phyloP scores from a whole-genome alignment of 2,113 vertebrate genomes.

The Rhea pennata region DNA sequence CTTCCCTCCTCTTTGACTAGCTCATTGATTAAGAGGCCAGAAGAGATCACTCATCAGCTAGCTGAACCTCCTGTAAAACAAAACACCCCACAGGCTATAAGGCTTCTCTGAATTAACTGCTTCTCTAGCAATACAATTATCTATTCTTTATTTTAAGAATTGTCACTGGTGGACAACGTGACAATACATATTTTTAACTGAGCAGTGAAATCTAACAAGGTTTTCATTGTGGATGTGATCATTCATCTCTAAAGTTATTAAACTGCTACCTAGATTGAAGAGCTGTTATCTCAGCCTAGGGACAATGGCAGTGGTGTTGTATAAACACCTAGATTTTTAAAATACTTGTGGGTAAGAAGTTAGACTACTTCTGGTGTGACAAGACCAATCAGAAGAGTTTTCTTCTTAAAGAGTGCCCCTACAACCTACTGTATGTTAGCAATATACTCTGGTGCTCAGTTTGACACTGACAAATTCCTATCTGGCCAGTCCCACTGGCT shows the following conservation, averaged over 20 bases:
- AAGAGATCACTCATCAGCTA: neutral
- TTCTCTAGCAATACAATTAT: neutral
- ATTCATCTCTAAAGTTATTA: constrained; percentile 18
- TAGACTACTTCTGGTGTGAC: neutral
- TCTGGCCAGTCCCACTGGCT: neutral
- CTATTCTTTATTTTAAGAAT: neutral
- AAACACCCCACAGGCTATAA: neutral
- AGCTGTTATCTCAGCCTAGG: neutral
- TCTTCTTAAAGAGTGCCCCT: too few species aligned
- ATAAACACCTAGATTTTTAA: neutral
- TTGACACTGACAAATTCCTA: neutral
- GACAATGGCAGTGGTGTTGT: neutral
- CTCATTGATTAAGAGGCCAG: neutral
- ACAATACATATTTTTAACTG: neutral
- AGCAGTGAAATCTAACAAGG: neutral
- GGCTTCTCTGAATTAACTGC: neutral
- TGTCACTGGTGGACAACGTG: neutral
- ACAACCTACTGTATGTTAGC: neutral
- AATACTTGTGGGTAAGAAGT: neutral
- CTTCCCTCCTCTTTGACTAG: neutral
- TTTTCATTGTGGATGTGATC: neutral
- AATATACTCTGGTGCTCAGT: neutral
- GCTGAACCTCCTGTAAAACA: neutral
- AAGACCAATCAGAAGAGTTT: neutral
- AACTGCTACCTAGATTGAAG: neutral